phyloP scores from a whole-genome alignment of 1,140 invertebrate genomes.

The Polypedilum vanderplanki region DNA sequence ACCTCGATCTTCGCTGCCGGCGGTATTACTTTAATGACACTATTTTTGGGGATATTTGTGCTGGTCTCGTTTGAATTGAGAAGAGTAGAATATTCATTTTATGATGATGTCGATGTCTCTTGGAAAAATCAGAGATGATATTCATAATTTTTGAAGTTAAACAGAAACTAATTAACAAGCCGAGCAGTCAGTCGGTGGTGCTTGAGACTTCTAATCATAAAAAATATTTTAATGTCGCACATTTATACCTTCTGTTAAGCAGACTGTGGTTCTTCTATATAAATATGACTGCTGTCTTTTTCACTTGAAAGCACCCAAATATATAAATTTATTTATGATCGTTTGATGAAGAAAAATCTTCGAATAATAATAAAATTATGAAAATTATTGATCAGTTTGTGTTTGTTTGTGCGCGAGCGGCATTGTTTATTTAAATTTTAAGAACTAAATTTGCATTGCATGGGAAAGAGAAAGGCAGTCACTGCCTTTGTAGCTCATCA shows the following conservation, averaged over 20 bases:
- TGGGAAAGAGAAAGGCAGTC: too few relatives aligned
- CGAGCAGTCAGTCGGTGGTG: not conserved
- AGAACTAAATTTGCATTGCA: too few relatives aligned
- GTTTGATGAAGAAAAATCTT: slow-evolving; percentile 20
- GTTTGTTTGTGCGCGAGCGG: not conserved
- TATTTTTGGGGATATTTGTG: not conserved
- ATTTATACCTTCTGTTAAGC: slow-evolving; percentile 25
- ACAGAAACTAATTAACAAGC: slow-evolving; percentile 25
- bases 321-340: slow-evolving; percentile 15
- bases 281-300: slow-evolving; percentile 2
- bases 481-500: too few relatives aligned
- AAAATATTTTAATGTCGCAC: slow-evolving; percentile 28
- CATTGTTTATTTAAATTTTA: too few relatives aligned
- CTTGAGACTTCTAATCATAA: not conserved
- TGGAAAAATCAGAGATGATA: not conserved
- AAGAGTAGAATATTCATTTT: slow-evolving; percentile 7
- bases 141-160: slow-evolving; percentile 16
- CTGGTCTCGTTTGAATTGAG: not conserved
- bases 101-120: slow-evolving; percentile 5
- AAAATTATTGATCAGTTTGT: slow-evolving; percentile 24
- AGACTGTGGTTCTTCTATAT: not conserved
- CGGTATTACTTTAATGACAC: slow-evolving; percentile 17
- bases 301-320: not conserved
- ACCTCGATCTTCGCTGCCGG: slow-evolving; percentile 14
- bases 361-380: slow-evolving; percentile 29